Conservation (phyloP, 1,140 invertebrate species). For the Hyphantria cunea region DNA sequence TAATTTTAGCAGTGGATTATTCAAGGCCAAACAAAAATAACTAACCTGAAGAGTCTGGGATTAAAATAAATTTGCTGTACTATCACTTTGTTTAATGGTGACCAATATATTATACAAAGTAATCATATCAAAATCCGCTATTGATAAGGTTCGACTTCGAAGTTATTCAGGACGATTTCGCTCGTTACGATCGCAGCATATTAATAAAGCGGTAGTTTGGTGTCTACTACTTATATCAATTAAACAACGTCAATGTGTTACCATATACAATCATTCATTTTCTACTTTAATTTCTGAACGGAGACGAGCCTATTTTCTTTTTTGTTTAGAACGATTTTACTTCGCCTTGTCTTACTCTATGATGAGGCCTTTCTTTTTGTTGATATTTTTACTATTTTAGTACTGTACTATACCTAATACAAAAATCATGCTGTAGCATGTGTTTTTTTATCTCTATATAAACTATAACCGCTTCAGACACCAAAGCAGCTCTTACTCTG, state of each 20-base stretch:
- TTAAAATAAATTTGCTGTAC: too few species aligned
- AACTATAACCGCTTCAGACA: too few species aligned
- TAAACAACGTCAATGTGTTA: conserved; percentile 12
- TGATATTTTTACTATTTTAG: too few species aligned
- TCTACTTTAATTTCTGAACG: conserved; percentile 16
- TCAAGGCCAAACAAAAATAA: too few species aligned
- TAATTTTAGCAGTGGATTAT: too few species aligned
- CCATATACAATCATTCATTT: neutral
- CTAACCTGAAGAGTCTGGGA: too few species aligned
- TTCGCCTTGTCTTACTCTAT: too few species aligned
- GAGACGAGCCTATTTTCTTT: neutral
- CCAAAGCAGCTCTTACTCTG: too few species aligned
- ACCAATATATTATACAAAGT: neutral
- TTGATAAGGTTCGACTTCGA: conserved; percentile 14
- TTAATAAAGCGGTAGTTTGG: conserved; percentile 22
- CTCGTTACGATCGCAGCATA: conserved; percentile 22
- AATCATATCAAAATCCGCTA: conserved; percentile 25
- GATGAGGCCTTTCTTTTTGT: neutral
- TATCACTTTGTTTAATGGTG: too few species aligned
- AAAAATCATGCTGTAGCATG: too few species aligned
- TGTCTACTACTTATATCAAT: conserved; percentile 14
- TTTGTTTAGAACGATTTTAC: neutral
- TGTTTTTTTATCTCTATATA: too few species aligned
- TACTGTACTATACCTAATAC: too few species aligned
- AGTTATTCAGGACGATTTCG: conserved; percentile 38